Conservation (phyloP, 2,113 vertebrate genomes). For the Hypocryptadius cinnamomeus region DNA sequence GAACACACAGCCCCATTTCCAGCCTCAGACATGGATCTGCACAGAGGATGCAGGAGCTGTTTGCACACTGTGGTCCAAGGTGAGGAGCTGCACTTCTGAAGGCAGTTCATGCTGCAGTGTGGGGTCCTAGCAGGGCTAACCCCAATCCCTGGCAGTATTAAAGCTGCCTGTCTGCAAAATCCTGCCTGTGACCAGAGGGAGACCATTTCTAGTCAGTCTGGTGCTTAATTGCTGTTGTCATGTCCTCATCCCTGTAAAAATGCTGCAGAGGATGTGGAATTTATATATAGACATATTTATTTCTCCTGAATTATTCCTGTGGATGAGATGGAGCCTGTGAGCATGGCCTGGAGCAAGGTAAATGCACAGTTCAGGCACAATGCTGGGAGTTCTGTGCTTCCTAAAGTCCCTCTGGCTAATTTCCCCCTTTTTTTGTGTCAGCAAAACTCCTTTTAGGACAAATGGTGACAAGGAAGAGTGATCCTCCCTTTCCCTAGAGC, state of each 20-base stretch:
- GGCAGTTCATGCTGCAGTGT: not conserved
- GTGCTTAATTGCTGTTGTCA: not conserved
- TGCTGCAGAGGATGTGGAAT: not conserved
- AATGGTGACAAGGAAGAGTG: not conserved
- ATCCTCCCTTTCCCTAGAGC: not conserved
- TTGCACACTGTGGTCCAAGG: not conserved
- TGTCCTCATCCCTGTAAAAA: not conserved
- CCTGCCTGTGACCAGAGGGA: not conserved
- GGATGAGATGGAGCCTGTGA: not conserved
- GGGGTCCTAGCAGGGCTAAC: not conserved
- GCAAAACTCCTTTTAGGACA: not conserved
- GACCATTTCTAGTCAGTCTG: not conserved
- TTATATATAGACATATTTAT: not conserved
- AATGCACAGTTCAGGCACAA: not conserved
- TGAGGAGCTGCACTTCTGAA: not conserved
- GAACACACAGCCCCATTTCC: not conserved
- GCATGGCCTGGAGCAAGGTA: not conserved
- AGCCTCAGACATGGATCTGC: not conserved
- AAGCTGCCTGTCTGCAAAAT: not conserved
- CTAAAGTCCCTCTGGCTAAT: not conserved
- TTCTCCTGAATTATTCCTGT: not conserved
- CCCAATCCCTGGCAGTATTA: not conserved
- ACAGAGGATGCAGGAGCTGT: not conserved
- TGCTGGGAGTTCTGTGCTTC: not conserved
- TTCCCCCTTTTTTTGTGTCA: not conserved